Percentiles rank a stretch among this genome's conserved stretches.
Evolutionary conservation across 2,113 vertebrate genomes (phyloP).

Genomic region (Thunnus maccoyii): DNA sequence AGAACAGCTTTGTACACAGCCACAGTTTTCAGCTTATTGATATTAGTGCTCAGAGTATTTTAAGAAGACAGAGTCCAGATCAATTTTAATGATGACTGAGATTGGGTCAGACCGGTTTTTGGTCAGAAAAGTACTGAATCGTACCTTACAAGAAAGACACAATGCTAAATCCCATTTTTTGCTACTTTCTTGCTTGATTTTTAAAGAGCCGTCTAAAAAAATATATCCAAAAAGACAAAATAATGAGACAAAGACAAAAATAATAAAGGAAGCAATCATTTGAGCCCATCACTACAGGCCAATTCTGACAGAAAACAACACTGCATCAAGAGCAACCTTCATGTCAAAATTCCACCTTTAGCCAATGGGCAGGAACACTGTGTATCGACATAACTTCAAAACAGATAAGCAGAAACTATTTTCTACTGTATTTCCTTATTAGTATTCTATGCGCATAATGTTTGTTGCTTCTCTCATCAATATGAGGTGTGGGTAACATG

Average conservation of each 20-base stretch:
- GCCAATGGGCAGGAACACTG: slow-evolving; percentile 3
- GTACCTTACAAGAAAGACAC: not conserved
- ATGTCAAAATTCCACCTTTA: slow-evolving; percentile 47
- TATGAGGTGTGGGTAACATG: slow-evolving; percentile 65
- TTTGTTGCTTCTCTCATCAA: slow-evolving; percentile 63
- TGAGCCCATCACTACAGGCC: not conserved
- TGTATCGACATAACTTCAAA: slow-evolving; percentile 43
- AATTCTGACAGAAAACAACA: not conserved
- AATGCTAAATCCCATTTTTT: slow-evolving; percentile 13
- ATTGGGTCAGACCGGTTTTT: slow-evolving; percentile 23
- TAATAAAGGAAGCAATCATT: not conserved
- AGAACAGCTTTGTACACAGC: not conserved
- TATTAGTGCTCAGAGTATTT: slow-evolving; percentile 12
- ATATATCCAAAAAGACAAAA: not conserved
- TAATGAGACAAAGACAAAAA: not conserved
- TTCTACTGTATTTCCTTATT: slow-evolving; percentile 49
- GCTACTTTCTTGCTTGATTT: not conserved
- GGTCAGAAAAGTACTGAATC: slow-evolving; percentile 35
- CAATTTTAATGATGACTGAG: slow-evolving; percentile 48
- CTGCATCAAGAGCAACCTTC: slow-evolving; percentile 37
- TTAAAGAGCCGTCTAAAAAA: not conserved
- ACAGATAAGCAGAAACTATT: slow-evolving; percentile 38
- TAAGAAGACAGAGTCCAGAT: slow-evolving; percentile 31
- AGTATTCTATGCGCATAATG: slow-evolving; percentile 48
- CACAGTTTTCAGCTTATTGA: slow-evolving; percentile 32